These are phyloP conservation scores for Urocynchramus pylzowi DNA, from an alignment of 2,113 vertebrate species.

Conservation along the genomic window DNA sequence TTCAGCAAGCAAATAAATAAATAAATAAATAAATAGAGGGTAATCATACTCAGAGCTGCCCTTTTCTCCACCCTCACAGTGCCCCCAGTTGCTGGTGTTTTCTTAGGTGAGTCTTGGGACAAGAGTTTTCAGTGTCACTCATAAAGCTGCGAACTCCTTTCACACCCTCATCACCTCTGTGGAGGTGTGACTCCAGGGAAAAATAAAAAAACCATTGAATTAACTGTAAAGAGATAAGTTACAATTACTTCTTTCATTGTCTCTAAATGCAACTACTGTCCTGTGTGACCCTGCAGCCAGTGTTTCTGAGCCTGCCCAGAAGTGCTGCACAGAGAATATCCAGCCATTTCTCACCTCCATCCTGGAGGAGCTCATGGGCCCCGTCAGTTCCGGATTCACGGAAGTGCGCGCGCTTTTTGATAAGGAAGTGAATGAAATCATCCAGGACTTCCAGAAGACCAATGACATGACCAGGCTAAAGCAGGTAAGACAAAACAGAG, in stretches of 20 bases:
- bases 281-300: conserved; percentile 63
- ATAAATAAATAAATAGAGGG: background rate
- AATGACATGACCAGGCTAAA: conserved; percentile 65
- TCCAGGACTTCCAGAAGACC: conserved; percentile 70
- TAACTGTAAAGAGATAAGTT: background rate
- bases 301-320: conserved; percentile 76
- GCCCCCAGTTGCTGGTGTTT: background rate
- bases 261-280: background rate
- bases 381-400: conserved; percentile 85
- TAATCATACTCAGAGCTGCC: background rate
- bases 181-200: background rate
- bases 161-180: background rate
- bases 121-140: background rate
- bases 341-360: conserved; percentile 83
- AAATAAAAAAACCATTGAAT: accelerated
- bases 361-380: conserved; percentile 91
- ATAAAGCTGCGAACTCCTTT: background rate
- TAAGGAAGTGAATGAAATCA: conserved; percentile 78
- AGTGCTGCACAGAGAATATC: conserved; percentile 77
- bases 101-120: background rate
- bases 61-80: background rate
- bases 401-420: conserved; percentile 82
- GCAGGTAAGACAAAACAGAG: conserved; percentile 69
- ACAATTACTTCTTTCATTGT: background rate
- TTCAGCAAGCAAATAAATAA: background rate